Evolutionary conservation across 2,113 vertebrate species (phyloP), one percentile per base, ranked within the genome.

Genomic region (Zosterops borbonicus): DNA sequence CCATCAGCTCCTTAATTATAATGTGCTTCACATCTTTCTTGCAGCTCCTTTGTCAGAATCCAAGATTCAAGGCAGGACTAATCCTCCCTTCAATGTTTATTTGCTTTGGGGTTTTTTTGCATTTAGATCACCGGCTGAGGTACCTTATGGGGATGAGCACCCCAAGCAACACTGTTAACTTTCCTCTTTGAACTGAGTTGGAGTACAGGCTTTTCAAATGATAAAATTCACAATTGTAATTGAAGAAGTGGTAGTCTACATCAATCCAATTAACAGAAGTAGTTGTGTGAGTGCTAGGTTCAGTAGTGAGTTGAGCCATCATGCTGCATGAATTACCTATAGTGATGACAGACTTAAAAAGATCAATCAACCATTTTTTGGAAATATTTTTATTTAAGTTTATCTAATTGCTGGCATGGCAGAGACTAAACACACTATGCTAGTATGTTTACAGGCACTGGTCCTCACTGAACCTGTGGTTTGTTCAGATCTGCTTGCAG

Each of bases 1-100:
- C 46, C 50, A 41, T 74, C 70, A 64, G 39, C 74, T 94, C 78
- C 55, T 67, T 92, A 79, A 90, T 90, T 93, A 77, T 63, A 80
- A 77, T 0, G 8, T 56, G 29, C 56, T 80, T 83, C 50, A 47
- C 5, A 5, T 74, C 53, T 56, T 12, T 67, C 15, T 55, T 41
- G 41, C 59, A 80, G 64, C 11, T 77, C 17, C 56, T 77, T 73
- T 39, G 27, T 73, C 24, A 74, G 90, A 64, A 58, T 31, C 16
- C 16, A 80, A 53, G 29, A 73, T 52, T 65, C 29, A 41, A 73
- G 35, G 70, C 18, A 77, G 82, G 71, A 81, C 24, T 86, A 81
- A 79, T 76, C 17, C 31, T 39, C n/a, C n/a, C 17, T 85, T 64
- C 62, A 19, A 27, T 31, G 16, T 74, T 69, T 64, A 21, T 59